These are phyloP conservation scores for Cataglyphis livida DNA, from an alignment of 2,888 invertebrate species.

Conservation along the genomic window DNA sequence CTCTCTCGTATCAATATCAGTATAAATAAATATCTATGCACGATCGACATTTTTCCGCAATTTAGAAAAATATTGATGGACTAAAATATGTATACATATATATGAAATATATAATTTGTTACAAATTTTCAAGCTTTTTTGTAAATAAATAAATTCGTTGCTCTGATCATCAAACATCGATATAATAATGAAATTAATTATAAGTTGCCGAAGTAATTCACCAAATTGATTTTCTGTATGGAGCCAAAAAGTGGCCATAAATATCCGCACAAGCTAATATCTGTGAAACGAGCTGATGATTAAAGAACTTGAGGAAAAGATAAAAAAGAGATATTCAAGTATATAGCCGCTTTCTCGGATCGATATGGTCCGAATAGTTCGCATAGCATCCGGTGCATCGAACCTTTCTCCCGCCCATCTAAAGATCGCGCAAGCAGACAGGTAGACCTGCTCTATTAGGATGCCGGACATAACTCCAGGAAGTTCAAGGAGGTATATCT, in stretches of 20 bases:
- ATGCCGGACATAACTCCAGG: constrained; percentile 68
- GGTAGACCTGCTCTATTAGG: constrained; percentile 67
- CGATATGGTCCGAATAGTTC: constrained; percentile 66
- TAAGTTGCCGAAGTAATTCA: neutral
- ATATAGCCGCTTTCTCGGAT: constrained; percentile 22
- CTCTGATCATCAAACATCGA: neutral
- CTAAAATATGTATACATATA: neutral
- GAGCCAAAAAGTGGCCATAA: constrained; percentile 1
- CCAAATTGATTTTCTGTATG: neutral
- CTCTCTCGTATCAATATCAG: constrained; percentile 8
- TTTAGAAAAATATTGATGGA: neutral
- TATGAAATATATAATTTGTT: neutral
- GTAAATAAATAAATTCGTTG: neutral
- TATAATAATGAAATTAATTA: neutral
- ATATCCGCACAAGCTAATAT: constrained; percentile 7
- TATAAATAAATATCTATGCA: neutral
- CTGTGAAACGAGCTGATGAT: neutral
- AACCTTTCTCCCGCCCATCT: constrained; percentile 59
- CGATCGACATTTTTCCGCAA: neutral
- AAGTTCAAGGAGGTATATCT: constrained; percentile 50
- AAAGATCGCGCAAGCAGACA: constrained; percentile 55
- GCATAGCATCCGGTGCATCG: constrained; percentile 70
- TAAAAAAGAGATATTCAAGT: constrained; percentile 7
- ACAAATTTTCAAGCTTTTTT: neutral
- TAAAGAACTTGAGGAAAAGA: constrained; percentile 7